phyloP scores from a whole-genome alignment of 2,797 vertebrate species.

The Sebastes nivosus region DNA sequence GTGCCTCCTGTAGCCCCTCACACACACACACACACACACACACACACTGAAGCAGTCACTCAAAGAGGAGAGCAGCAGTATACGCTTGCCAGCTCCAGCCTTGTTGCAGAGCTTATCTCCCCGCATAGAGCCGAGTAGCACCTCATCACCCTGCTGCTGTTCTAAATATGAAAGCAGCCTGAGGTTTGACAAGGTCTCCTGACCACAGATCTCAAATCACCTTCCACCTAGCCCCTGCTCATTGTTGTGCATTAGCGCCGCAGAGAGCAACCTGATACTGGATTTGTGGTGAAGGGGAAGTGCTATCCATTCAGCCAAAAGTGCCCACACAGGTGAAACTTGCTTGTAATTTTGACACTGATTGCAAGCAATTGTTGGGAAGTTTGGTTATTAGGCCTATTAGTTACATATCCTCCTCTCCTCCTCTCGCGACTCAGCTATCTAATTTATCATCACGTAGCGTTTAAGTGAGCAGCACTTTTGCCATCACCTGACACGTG shows the following conservation, averaged over 20 bases:
- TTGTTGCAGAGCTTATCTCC: conserved; percentile 44
- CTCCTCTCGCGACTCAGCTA: conserved; percentile 1
- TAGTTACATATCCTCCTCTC: not conserved
- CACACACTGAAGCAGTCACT: not conserved
- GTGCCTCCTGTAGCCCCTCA: conserved; percentile 6
- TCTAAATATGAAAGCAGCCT: conserved; percentile 51
- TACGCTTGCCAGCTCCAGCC: conserved; percentile 25
- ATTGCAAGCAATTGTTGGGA: conserved; percentile 43
- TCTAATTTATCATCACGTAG: conserved; percentile 17
- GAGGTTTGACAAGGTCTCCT: conserved; percentile 54
- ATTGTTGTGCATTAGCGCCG: conserved; percentile 64
- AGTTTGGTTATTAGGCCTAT: conserved; percentile 11
- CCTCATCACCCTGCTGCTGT: conserved; percentile 34
- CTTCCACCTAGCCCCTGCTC: conserved; percentile 52
- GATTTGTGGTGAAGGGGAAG: conserved; percentile 61
- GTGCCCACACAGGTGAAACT: conserved; percentile 68
- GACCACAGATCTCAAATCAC: conserved; percentile 67
- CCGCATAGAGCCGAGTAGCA: conserved; percentile 21
- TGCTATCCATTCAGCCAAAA: conserved; percentile 62
- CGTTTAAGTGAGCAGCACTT: conserved; percentile 17
- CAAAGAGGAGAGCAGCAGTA: conserved; percentile 14
- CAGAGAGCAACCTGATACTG: conserved; percentile 63
- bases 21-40: not conserved
- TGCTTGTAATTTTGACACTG: conserved; percentile 63
- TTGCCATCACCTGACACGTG: not conserved